Evolutionary conservation across 2,797 vertebrate species (phyloP).

Genomic region (Poecilia gillii): DNA sequence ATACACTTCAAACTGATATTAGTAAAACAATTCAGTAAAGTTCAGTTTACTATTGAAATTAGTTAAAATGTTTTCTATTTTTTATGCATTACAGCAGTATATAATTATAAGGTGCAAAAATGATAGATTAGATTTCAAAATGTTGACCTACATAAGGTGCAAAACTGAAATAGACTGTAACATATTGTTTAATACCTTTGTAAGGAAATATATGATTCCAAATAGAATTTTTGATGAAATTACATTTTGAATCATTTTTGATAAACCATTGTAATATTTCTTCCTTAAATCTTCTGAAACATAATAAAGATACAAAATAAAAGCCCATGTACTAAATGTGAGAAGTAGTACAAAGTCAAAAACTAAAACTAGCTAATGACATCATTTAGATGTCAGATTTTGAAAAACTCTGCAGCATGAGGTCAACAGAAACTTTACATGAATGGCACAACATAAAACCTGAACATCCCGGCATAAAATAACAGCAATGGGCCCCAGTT

Average conservation of each 20-base stretch:
- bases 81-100: not conserved
- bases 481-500: slow-evolving; percentile 23
- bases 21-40: not conserved
- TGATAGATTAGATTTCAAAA: not conserved
- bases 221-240: not conserved
- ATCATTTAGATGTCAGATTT: not conserved
- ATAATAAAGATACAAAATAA: not conserved
- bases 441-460: slow-evolving; percentile 1
- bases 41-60: not conserved
- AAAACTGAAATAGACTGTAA: not conserved
- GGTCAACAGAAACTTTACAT: not conserved
- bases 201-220: not conserved
- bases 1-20: not conserved
- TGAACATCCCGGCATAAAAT: slow-evolving; percentile 37
- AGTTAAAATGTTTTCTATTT: not conserved
- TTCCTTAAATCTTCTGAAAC: not conserved
- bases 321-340: not conserved
- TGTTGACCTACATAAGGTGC: not conserved
- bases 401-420: not conserved
- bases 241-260: not conserved
- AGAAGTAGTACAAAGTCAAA: not conserved
- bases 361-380: not conserved
- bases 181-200: not conserved
- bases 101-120: not conserved
- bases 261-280: not conserved